Conservation (phyloP, 2,113 vertebrate genomes). For the Centropus unirufus region DNA sequence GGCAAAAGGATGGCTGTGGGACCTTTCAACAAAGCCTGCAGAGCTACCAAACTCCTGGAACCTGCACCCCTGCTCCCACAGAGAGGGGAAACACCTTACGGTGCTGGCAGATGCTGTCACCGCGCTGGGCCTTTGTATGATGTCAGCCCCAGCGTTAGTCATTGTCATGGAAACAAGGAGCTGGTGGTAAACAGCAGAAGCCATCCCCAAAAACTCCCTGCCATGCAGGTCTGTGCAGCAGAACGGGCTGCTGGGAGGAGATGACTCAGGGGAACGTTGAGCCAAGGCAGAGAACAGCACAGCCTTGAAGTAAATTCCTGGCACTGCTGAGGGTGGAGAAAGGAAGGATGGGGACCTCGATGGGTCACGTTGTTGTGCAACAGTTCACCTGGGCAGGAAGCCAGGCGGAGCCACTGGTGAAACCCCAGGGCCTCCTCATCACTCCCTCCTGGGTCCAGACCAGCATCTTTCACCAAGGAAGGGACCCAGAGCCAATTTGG, state of each 20-base stretch:
- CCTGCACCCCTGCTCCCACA: neutral
- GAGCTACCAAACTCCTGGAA: neutral
- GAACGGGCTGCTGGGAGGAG: neutral
- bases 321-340: neutral
- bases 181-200: neutral
- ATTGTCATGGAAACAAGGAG: neutral
- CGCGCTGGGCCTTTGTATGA: neutral
- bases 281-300: neutral
- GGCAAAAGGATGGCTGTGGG: neutral
- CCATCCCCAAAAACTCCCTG: neutral
- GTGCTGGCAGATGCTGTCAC: neutral
- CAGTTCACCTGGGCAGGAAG: neutral
- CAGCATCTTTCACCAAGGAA: fast-evolving
- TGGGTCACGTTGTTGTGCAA: neutral
- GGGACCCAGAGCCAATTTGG: neutral
- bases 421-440: neutral
- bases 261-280: neutral
- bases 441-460: neutral
- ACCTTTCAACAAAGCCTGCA: neutral
- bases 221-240: neutral
- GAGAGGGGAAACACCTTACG: neutral
- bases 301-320: neutral
- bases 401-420: neutral
- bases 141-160: neutral
- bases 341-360: neutral